Percentiles rank a stretch among this genome's conserved stretches.
Evolutionary conservation across 1,140 invertebrate species (phyloP).

Genomic region (Batillaria attramentaria): DNA sequence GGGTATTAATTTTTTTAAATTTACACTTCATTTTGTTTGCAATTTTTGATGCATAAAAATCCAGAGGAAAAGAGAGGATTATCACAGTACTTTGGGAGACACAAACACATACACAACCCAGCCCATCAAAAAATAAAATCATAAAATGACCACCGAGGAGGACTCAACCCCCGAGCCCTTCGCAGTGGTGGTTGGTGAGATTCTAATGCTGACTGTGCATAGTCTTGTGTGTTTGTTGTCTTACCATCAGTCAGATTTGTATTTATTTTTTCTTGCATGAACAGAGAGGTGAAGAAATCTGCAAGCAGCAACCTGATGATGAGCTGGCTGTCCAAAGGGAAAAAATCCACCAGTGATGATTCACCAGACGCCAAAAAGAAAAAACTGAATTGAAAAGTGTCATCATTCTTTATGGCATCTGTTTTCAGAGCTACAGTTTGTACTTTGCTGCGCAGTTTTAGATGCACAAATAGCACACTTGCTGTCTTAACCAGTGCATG

Average conservation of each 20-base stretch:
- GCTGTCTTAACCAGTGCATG: too few species aligned
- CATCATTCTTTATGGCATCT: too few species aligned
- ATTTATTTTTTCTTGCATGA: conserved; percentile 22
- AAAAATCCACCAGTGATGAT: not conserved
- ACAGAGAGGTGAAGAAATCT: conserved; percentile 50
- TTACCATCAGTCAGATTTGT: not conserved
- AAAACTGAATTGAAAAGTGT: conserved; percentile 1
- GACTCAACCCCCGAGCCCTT: not conserved
- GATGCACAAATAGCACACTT: too few species aligned
- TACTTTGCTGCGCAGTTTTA: too few species aligned
- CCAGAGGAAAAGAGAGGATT: too few species aligned
- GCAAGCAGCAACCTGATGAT: conserved; percentile 48
- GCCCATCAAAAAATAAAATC: not conserved
- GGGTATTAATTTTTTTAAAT: not conserved
- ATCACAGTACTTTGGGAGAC: too few species aligned
- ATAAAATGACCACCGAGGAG: not conserved
- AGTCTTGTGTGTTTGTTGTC: not conserved
- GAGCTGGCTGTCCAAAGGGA: conserved; percentile 44
- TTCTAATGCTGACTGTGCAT: not conserved
- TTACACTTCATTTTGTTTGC: not conserved
- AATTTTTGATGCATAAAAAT: too few species aligned
- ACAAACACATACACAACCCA: not conserved
- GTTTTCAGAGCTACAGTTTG: too few species aligned
- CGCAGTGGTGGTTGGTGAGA: not conserved
- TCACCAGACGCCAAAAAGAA: conserved; percentile 18